phyloP scores from a whole-genome alignment of 2,113 vertebrate genomes.

The Serilophus lunatus region DNA sequence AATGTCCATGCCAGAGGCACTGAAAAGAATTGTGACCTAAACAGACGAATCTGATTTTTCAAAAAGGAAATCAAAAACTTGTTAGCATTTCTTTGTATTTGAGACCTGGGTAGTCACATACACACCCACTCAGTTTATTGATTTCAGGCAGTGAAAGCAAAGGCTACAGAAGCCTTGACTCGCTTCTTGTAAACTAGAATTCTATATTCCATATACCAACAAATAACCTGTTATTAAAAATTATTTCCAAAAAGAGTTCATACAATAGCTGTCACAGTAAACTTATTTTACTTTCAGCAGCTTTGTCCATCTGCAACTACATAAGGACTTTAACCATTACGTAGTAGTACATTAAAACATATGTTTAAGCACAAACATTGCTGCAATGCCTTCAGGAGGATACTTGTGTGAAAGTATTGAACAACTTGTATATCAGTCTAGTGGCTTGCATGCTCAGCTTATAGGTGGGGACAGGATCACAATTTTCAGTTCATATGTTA shows the following conservation, averaged over 20 bases:
- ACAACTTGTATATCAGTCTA: not conserved
- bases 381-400: not conserved
- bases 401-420: not conserved
- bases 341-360: not conserved
- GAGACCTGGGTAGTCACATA: not conserved
- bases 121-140: not conserved
- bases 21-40: not conserved
- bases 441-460: not conserved
- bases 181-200: not conserved
- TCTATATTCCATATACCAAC: not conserved
- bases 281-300: not conserved
- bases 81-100: not conserved
- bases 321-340: not conserved
- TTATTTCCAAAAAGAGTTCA: not conserved
- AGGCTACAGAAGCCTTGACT: not conserved
- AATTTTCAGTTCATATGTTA: not conserved
- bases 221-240: slow-evolving; percentile 18
- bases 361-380: not conserved
- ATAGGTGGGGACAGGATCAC: not conserved
- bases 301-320: not conserved
- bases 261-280: not conserved
- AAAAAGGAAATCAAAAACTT: not conserved
- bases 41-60: not conserved
- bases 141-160: not conserved
- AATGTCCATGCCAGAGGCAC: not conserved